Base-by-base conservation (phyloP, 2,797 vertebrate genomes). In the Galago senegalensis region DNA sequence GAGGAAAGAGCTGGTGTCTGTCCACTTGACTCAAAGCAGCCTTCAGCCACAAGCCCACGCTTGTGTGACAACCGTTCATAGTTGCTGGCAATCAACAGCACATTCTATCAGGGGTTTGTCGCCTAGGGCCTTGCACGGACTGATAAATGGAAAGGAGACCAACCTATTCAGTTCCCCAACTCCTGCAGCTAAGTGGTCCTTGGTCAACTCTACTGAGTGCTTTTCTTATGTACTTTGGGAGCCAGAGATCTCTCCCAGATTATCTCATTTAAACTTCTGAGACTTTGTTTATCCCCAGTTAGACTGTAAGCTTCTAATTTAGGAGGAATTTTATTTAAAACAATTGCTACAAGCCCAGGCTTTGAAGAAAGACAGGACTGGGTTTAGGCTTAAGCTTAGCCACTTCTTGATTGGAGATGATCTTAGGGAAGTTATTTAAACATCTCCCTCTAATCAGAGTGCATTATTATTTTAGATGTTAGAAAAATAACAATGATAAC, bases 101-200 rank as follows among this genome's bases (percentile, higher is more conserved):
- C 43, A 61, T 61, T 40, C 13, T 23, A n/a, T 1, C 25, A 43
- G 18, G 29, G 72, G 60, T 58, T 10, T 12, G 23, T 34, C 7
- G 2, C 13, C 5, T 1, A 58, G 5, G 10, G 31, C 18, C 18
- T 70, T 7, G 0, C 7, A 13, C 4, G 31, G 14, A 16, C n/a
- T 53, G 18, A 1, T 23, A 43, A 75, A 7, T 18, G 58, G 43
- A 5, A 79, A 49, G 14, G 3, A 43, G 12, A 43, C 11, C 5
- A 5, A 10, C 12, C 11, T 31, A 27, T 10, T 12, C 43, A 16
- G 8, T 10, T 37, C 29, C 12, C 56, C 23, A 53, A 23, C 27
- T 27, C 4, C 40, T 58, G 9, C 2, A 23, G 8, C 37, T 43
- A 73, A 31, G 11, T 7, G 2, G 25, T 49, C 34, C 13, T 85